phyloP scores from a whole-genome alignment of 1,140 invertebrate genomes.

The Bombus superbus region DNA sequence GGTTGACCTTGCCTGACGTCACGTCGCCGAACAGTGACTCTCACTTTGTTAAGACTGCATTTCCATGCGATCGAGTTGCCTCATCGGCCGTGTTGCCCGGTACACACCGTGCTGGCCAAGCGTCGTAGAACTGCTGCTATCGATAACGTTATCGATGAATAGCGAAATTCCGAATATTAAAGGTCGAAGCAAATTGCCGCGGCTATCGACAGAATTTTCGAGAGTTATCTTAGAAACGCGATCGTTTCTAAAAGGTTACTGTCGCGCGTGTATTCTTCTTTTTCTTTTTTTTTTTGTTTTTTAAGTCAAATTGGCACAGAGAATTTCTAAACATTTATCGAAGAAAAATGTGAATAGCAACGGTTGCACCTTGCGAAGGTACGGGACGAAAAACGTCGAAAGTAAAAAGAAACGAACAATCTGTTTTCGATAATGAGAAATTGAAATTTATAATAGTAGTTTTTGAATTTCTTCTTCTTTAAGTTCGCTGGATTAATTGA shows the following conservation, averaged over 20 bases:
- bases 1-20: slow-evolving; percentile 65
- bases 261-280: no score
- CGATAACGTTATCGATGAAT: not conserved
- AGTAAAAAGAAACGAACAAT: not conserved
- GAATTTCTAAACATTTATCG: no score
- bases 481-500: not conserved
- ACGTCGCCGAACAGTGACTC: slow-evolving; percentile 59
- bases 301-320: not conserved
- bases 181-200: no score
- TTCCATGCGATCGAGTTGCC: slow-evolving; percentile 45
- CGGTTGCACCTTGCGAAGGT: not conserved
- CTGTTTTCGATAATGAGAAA: not conserved
- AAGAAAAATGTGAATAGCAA: not conserved
- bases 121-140: not conserved
- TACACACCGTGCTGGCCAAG: not conserved
- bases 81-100: not conserved
- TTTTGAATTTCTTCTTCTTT: no score
- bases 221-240: no score
- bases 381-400: not conserved
- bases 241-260: no score
- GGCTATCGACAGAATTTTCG: no score
- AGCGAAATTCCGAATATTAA: no score
- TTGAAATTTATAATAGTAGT: not conserved
- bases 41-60: slow-evolving; percentile 53
- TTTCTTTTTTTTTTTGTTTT: not conserved